Evolutionary conservation across 2,888 invertebrate genomes (phyloP).

Genomic region (Noctua pronuba): DNA sequence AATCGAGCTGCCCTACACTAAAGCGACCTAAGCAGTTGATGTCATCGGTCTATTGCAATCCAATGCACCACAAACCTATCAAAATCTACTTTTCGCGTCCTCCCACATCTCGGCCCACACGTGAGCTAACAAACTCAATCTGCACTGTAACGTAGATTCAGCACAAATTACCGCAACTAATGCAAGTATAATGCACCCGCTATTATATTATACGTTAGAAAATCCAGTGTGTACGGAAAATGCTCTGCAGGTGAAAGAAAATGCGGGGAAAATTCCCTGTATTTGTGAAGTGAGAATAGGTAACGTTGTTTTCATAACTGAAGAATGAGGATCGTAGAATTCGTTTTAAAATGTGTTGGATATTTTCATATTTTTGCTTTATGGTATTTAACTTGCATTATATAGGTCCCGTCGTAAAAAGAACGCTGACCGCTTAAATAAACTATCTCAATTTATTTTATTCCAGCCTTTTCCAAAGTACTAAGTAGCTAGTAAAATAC

Average conservation of each 20-base stretch:
- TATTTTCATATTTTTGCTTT: background rate
- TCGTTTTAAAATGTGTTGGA: background rate
- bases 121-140: conserved; percentile 38
- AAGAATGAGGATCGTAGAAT: conserved; percentile 5
- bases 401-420: too few relatives aligned
- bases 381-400: too few relatives aligned
- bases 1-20: background rate
- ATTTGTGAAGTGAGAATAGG: conserved; percentile 21
- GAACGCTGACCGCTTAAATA: too few relatives aligned
- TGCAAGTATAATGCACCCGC: conserved; percentile 54
- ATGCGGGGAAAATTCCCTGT: conserved; percentile 28
- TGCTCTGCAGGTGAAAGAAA: conserved; percentile 24
- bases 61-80: background rate
- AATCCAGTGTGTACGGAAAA: conserved; percentile 22
- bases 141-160: conserved; percentile 50
- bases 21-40: background rate
- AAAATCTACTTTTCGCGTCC: background rate
- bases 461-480: too few relatives aligned
- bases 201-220: conserved; percentile 53
- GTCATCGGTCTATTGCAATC: background rate
- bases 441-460: too few relatives aligned
- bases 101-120: background rate
- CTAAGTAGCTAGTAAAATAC: too few relatives aligned
- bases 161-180: conserved; percentile 54
- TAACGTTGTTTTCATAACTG: conserved; percentile 39